Evolutionary conservation across 1,140 invertebrate species (phyloP).

Genomic region (Mycetomoellerius zeteki): DNA sequence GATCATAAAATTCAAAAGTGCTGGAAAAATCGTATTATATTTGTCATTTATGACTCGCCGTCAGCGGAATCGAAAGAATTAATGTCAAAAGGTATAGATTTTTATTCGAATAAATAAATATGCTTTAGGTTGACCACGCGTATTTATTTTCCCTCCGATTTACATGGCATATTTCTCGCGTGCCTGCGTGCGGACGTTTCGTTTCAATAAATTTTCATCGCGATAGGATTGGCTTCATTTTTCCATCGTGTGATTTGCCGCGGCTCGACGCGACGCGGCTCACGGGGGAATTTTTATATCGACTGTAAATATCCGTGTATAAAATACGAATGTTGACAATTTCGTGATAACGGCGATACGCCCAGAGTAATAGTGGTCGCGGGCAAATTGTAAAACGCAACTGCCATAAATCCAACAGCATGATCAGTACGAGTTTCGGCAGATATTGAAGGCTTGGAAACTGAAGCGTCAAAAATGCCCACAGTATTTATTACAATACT

Average conservation of each 20-base stretch:
- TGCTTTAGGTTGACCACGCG: constrained; percentile 63
- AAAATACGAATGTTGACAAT: constrained; percentile 63
- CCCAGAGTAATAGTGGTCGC: constrained; percentile 60
- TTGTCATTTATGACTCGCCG: constrained; percentile 63
- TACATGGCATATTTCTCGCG: constrained; percentile 64
- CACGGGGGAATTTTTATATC: constrained; percentile 60
- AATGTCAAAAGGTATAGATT: constrained; percentile 66
- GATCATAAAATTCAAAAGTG: constrained; percentile 58
- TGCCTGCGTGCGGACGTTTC: constrained; percentile 69
- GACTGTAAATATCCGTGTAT: constrained; percentile 61
- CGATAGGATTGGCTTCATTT: constrained; percentile 74
- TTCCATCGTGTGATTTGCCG: constrained; percentile 54
- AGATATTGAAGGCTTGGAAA: constrained; percentile 26
- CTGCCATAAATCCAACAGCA: constrained; percentile 57
- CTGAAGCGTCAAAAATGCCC: constrained; percentile 1
- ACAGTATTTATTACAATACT: neutral
- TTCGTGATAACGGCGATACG: constrained; percentile 54
- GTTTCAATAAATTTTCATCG: constrained; percentile 79
- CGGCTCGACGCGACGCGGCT: constrained; percentile 19
- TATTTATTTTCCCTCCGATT: constrained; percentile 64
- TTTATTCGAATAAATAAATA: constrained; percentile 65
- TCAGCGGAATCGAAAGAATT: constrained; percentile 63
- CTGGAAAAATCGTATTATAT: constrained; percentile 65
- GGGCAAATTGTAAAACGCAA: constrained; percentile 56
- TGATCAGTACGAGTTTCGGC: constrained; percentile 33